A percentile compares a stretch with the other conserved stretches of the same genome.
Evolutionary conservation across 1,140 invertebrate genomes (phyloP).

Genomic region (Campoletis sonorensis): DNA sequence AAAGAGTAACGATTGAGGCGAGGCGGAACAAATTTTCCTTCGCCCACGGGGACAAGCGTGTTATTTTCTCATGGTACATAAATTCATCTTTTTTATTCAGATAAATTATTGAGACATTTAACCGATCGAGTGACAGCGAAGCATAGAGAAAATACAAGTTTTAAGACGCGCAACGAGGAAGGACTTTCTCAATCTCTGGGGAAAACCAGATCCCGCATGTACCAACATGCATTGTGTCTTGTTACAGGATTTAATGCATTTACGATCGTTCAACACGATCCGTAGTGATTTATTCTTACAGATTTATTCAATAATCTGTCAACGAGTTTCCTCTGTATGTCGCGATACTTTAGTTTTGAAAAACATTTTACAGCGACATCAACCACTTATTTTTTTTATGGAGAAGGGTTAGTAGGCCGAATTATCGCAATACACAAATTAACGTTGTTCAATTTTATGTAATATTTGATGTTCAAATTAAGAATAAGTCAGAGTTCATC

Average conservation of each 20-base stretch:
- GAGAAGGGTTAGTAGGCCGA: no score
- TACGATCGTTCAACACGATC: background rate
- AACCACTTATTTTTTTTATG: background rate
- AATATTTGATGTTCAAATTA: no score
- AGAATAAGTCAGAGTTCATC: no score
- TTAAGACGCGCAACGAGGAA: background rate
- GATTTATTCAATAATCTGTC: background rate
- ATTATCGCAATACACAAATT: no score
- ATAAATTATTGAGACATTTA: slow-evolving; percentile 5
- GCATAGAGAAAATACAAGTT: slow-evolving; percentile 4
- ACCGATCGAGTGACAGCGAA: background rate
- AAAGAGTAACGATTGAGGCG: slow-evolving; percentile 34
- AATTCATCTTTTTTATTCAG: background rate
- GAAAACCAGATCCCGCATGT: slow-evolving; percentile 20
- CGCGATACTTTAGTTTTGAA: background rate
- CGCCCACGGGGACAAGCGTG: slow-evolving; percentile 40
- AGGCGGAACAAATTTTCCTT: slow-evolving; percentile 51
- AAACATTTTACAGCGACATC: background rate
- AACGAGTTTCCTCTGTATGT: background rate
- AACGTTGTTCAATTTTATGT: no score
- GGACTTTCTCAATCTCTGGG: slow-evolving; percentile 22
- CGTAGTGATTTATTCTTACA: background rate
- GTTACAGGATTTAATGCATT: background rate
- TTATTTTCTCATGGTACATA: slow-evolving; percentile 32
- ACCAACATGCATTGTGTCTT: background rate